These are phyloP conservation scores for Hydractinia echinata DNA, from an alignment of 30 jellyfish, hydroid and myxozoan genomes.

Conservation along the genomic window DNA sequence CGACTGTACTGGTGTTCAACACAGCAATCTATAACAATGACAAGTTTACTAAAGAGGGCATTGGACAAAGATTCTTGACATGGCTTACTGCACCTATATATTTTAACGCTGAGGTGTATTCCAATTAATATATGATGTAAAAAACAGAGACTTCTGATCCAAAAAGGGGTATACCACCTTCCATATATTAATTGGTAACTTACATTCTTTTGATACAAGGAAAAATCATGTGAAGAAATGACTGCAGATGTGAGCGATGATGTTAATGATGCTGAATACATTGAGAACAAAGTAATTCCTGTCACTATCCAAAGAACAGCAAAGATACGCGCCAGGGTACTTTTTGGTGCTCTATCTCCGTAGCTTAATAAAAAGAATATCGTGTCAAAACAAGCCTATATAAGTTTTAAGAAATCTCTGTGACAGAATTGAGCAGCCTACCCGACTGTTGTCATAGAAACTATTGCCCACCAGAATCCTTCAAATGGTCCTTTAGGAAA, in stretches of 20 bases:
- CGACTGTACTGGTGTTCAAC: constrained; percentile 60
- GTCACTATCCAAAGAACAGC: constrained; percentile 79
- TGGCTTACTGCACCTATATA: too few species aligned
- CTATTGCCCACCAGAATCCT: constrained; percentile 93
- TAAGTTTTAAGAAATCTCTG: background rate
- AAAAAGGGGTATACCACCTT: too few species aligned
- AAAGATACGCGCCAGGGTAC: constrained; percentile 65
- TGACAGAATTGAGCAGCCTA: constrained; percentile 19
- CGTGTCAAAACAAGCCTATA: background rate
- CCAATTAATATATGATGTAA: too few species aligned
- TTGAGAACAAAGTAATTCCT: constrained; percentile 69
- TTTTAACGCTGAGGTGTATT: too few species aligned
- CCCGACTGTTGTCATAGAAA: constrained; percentile 89
- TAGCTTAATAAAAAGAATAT: constrained; percentile 19
- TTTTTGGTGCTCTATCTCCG: constrained; percentile 84
- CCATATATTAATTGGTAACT: background rate
- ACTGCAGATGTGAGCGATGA: constrained; percentile 27
- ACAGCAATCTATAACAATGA: constrained; percentile 48
- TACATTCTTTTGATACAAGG: constrained; percentile 1
- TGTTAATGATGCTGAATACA: constrained; percentile 21
- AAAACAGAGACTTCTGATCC: too few species aligned
- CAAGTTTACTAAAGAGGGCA: too few species aligned
- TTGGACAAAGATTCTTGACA: too few species aligned
- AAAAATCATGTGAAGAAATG: background rate
- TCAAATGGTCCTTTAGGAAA: constrained; percentile 76